Conservation (phyloP, 1,140 invertebrate genomes). For the Druon quercuslanigerum region DNA sequence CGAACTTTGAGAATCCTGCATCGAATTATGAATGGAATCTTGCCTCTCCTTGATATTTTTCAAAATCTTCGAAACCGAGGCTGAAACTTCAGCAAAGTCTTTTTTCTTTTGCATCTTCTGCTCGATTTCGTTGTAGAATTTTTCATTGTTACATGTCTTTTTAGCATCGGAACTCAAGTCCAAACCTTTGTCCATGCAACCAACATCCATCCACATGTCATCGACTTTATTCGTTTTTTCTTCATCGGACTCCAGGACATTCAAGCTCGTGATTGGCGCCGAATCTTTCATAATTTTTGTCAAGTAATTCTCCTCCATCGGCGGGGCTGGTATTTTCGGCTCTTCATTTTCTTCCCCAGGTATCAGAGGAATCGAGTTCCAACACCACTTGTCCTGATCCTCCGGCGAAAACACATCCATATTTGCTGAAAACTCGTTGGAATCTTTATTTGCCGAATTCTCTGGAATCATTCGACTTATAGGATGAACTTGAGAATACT, state of each 20-base stretch:
- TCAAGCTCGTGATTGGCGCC: conserved; percentile 56
- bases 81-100: conserved; percentile 1
- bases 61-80: background rate
- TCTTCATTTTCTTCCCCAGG: conserved; percentile 53
- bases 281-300: conserved; percentile 61
- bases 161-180: conserved; percentile 38
- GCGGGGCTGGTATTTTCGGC: conserved; percentile 50
- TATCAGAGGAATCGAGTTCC: conserved; percentile 49
- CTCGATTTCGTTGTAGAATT: conserved; percentile 17
- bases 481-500: background rate
- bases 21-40: background rate
- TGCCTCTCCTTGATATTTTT: conserved; percentile 18
- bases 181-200: conserved; percentile 54
- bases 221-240: conserved; percentile 56
- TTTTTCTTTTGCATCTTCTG: conserved; percentile 18
- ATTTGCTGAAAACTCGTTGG: background rate
- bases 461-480: background rate
- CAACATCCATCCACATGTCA: conserved; percentile 59
- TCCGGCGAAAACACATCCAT: conserved; percentile 16
- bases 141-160: conserved; percentile 40
- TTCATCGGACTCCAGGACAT: conserved; percentile 55
- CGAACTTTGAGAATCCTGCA: background rate
- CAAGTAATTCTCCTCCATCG: conserved; percentile 60
- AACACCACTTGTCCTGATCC: conserved; percentile 15
- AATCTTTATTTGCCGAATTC: background rate